phyloP scores from a whole-genome alignment of 2,888 invertebrate genomes.

The Thera obeliscata region DNA sequence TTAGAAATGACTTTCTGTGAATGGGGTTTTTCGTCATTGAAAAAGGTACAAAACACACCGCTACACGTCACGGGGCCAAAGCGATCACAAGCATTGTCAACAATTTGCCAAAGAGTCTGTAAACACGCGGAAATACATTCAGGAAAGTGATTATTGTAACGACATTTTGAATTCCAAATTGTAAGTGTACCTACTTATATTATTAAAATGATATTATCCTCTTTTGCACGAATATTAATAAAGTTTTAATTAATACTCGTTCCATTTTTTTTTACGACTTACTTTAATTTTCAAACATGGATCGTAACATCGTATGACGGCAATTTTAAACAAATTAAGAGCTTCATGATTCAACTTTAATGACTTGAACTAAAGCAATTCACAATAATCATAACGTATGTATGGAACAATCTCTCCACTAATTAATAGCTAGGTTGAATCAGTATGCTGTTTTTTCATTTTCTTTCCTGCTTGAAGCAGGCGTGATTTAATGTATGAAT shows the following conservation, averaged over 20 bases:
- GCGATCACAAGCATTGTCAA: neutral
- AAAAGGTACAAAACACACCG: neutral
- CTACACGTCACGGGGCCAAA: conserved; percentile 44
- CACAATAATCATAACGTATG: neutral
- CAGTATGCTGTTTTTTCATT: too few relatives aligned
- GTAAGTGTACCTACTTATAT: neutral
- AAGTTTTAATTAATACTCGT: too few relatives aligned
- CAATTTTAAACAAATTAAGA: conserved; percentile 26
- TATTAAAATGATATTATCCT: neutral
- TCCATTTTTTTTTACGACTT: conserved; percentile 11
- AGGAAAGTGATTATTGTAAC: too few relatives aligned
- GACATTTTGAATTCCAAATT: neutral
- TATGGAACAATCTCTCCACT: neutral
- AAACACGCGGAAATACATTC: neutral
- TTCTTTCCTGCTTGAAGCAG: too few relatives aligned
- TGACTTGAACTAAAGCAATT: conserved; percentile 1
- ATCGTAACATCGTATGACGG: conserved; percentile 11
- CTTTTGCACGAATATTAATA: conserved; percentile 15
- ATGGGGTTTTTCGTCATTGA: too few relatives aligned
- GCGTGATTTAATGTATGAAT: too few relatives aligned
- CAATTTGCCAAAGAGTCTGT: neutral
- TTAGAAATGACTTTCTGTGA: too few relatives aligned
- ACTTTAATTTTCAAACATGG: conserved; percentile 15
- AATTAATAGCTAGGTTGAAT: neutral
- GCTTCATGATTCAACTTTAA: conserved; percentile 9